Base-by-base conservation (phyloP, 2,888 invertebrate species). In the Campoletis raptor region DNA sequence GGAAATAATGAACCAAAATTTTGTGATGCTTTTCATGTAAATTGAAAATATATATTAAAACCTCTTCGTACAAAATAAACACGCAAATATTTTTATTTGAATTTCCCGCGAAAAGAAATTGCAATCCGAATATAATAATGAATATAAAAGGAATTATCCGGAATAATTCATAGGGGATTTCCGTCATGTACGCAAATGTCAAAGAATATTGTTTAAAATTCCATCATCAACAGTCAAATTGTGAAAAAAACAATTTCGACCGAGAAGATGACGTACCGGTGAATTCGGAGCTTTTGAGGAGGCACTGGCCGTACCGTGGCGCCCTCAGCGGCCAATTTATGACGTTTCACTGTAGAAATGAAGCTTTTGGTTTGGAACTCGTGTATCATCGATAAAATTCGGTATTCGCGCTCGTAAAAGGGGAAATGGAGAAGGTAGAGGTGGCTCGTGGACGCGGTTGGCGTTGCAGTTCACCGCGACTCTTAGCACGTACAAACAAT, bases 331-430 rank as follows among this genome's bases (percentile, higher is more conserved):
- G 45, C 10, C 61, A 21, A 61, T 61, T 5, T 0, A 0, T 24
- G 24, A 76, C 30, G 61, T 61, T 30, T 8, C 9, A 57, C 57
- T 42, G 45, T 10, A 15, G 42, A 45, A 24, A 76, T 57, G 66
- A 67, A 67, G 57, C 24, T 30, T 45, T 30, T n/a, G 40, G 5
- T 18, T 24, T 30, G 61, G 45, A 61, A 45, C 70, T 81, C 81
- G 81, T 72, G 81, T 52, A 73, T 73, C 81, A 81, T 81, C 81
- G 81, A 81, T 81, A 64, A 81, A 64, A 81, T 73, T 81, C 81
- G 81, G 72, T 37, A 21, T 52, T 66, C 66, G 52, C 66, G 66
- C 77, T 77, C 77, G 61, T 80, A 87, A 52, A 10, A 79, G 48
- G 79, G 54, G 64, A 72, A 54, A 64, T 72, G 42, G 36, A 52